Percentiles rank a stretch among this genome's conserved stretches.
Conservation (phyloP, 64 coral and sea anemone species). For the Anthopleura sola region DNA sequence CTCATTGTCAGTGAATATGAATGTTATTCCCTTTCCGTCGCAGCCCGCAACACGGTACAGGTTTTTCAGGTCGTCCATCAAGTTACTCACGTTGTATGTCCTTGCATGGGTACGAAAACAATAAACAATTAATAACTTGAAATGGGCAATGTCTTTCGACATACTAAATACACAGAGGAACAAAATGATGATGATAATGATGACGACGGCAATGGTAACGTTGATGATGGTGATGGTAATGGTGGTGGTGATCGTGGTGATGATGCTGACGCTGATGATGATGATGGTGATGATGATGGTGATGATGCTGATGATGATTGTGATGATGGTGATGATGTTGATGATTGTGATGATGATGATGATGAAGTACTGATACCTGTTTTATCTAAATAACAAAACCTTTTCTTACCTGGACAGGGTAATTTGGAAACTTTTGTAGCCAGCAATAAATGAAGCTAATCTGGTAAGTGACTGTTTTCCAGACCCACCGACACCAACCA, state of each 20-base stretch:
- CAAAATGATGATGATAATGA: no score
- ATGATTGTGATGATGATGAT: no score
- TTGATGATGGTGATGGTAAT: no score
- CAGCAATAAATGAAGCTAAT: conserved; percentile 96
- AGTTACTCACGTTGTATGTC: conserved; percentile 84
- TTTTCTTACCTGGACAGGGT: conserved; percentile 77
- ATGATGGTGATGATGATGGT: no score
- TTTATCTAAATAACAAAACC: background rate
- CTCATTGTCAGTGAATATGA: conserved; percentile 98
- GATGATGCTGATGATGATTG: no score
- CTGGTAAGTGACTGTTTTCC: conserved; percentile 95
- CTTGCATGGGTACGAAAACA: conserved; percentile 24
- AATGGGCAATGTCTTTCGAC: background rate
- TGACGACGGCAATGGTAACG: no score
- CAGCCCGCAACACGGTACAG: conserved; percentile 90
- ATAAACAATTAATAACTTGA: background rate
- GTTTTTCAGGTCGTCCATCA: conserved; percentile 95
- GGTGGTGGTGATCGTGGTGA: no score
- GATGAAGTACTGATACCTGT: no score
- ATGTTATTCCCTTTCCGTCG: conserved; percentile 87
- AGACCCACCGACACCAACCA: conserved; percentile 98
- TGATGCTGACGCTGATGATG: no score
- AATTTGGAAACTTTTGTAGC: conserved; percentile 97
- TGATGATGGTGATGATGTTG: no score
- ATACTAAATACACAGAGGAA: no score